phyloP scores from a whole-genome alignment of 2,888 invertebrate species.

The Acrocyrtus sp. region DNA sequence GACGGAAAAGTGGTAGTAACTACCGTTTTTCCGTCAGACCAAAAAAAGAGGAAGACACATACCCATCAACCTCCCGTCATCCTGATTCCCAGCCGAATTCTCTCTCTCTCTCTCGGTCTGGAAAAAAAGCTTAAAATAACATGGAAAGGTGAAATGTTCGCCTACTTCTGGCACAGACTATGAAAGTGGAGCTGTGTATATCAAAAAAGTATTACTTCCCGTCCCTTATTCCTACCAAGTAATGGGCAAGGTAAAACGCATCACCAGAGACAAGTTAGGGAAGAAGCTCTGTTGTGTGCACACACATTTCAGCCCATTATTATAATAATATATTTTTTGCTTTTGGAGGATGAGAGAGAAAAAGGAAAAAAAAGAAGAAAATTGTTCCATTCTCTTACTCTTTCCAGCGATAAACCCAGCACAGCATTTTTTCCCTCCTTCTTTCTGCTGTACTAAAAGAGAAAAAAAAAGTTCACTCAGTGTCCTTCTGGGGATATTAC shows the following conservation, averaged over 20 bases:
- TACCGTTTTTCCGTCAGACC: slow-evolving; percentile 29
- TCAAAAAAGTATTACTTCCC: slow-evolving; percentile 39
- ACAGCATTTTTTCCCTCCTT: too few species aligned
- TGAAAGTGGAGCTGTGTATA: too few species aligned
- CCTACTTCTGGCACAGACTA: neutral
- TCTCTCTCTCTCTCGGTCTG: too few species aligned
- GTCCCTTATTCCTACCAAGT: slow-evolving; percentile 30
- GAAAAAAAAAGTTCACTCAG: slow-evolving; percentile 33
- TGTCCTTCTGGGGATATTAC: slow-evolving; percentile 51
- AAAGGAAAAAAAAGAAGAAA: neutral
- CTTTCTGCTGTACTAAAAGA: too few species aligned
- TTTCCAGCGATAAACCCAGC: too few species aligned
- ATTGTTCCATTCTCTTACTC: too few species aligned
- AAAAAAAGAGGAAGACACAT: slow-evolving; percentile 31
- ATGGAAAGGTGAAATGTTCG: slow-evolving; percentile 28
- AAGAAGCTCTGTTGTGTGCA: too few species aligned
- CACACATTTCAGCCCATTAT: too few species aligned
- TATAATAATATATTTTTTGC: too few species aligned
- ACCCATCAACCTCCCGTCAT: slow-evolving; percentile 53
- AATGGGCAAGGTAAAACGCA: slow-evolving; percentile 46
- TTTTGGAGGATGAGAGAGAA: neutral
- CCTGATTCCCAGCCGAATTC: slow-evolving; percentile 57
- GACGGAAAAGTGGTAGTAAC: slow-evolving; percentile 27
- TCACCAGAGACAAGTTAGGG: slow-evolving; percentile 52
- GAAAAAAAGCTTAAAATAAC: slow-evolving; percentile 58